Evolutionary conservation across 2,888 invertebrate species (phyloP).

Genomic region (Hylaea fasciaria): DNA sequence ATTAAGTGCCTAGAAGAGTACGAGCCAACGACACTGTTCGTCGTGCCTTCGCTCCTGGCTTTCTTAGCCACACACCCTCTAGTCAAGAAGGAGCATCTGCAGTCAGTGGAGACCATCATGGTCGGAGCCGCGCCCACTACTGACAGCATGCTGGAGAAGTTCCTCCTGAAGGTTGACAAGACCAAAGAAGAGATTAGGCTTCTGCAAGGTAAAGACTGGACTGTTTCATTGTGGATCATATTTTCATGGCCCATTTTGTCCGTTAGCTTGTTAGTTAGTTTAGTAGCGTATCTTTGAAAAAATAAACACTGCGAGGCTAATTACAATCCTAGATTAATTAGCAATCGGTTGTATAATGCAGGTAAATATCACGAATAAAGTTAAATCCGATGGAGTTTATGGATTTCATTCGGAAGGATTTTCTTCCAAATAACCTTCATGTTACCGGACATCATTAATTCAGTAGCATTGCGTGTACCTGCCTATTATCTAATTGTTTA

Average conservation of each 20-base stretch:
- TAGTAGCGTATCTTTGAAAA: no score
- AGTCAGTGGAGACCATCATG: slow-evolving; percentile 86
- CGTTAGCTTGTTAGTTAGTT: no score
- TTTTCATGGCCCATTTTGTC: no score
- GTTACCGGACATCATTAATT: not conserved
- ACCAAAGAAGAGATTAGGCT: slow-evolving; percentile 77
- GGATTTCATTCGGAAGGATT: no score
- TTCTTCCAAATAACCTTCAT: no score
- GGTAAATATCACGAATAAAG: no score
- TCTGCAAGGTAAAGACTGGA: slow-evolving; percentile 68
- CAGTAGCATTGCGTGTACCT: not conserved
- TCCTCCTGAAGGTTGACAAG: slow-evolving; percentile 77
- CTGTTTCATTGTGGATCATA: not conserved
- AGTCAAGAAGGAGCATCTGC: slow-evolving; percentile 87
- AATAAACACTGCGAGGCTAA: no score
- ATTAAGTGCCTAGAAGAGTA: slow-evolving; percentile 86
- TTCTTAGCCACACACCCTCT: slow-evolving; percentile 90
- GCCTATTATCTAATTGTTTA: slow-evolving; percentile 2
- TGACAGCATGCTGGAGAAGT: slow-evolving; percentile 86
- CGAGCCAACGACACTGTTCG: slow-evolving; percentile 86
- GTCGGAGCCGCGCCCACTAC: slow-evolving; percentile 91
- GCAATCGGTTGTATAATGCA: no score
- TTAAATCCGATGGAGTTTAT: no score
- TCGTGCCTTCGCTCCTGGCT: slow-evolving; percentile 91
- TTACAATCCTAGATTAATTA: no score